Evolutionary conservation across 2,888 invertebrate species (phyloP), one percentile per base, ranked within the genome.

Genomic region (Cephus pulcher): DNA sequence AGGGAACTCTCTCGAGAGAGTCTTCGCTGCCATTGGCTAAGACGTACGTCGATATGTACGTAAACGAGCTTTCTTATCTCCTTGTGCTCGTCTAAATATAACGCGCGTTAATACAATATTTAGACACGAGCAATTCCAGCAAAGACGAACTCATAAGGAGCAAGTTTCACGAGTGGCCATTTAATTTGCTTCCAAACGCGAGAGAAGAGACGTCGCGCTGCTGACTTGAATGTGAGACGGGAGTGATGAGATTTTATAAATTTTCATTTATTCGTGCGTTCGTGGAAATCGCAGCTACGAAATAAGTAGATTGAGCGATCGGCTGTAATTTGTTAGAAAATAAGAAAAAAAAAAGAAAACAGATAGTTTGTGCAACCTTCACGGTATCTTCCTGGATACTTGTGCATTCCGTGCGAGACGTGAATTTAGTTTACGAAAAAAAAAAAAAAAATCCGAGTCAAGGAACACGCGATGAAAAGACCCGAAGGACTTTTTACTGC

Each of bases 1-100:
- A 56, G 56, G 2, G 9, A 9, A 23, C 56, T 56, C 56, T 56
- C 56, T 56, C 40, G 40, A 56, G 23, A 56, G 23, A 23, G 9
- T 56, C 56, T 56, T 23, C 23, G 23, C 23, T 56, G 23, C 56
- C 56, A 56, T 56, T 23, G 56, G 56, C 12, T 56, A 6, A 23
- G 56, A 56, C n/a, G 32, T 12, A 1, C 30, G 12, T 23, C 32
- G 33, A 34, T 32, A 71, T 12, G 34, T 30, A 11, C 73, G 69
- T 75, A 74, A 56, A 74, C 77, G 71, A 70, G 78, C 76, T 69
- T 79, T 82, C 80, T 84, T 85, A 85, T 85, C 84, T 82, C 78
- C 81, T 85, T 80, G 80, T 80, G n/a, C 77, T 75, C 78, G 70
- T 80, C 86, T 85, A 85, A 85, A 85, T 85, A 86, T 85, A 85